Base-by-base conservation (phyloP, 2,888 invertebrate genomes). In the Xestoiulus laeticollis region DNA sequence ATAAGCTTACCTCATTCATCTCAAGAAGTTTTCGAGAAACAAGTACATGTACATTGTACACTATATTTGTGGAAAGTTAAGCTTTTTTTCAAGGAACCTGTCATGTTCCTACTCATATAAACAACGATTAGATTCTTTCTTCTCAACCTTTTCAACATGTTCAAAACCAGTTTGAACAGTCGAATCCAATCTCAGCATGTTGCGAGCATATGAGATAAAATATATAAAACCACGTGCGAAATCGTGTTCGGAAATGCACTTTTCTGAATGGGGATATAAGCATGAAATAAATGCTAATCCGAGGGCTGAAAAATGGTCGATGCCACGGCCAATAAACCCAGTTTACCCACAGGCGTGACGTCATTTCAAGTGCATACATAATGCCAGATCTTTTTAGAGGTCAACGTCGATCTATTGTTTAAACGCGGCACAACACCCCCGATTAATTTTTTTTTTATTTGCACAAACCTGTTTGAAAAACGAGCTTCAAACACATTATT, bases 371-470 rank as follows among this genome's bases (percentile, higher is more conserved):
- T 26, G 68, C 22, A 68, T 68, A 26, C 68, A 68, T 68, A 68
- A 68, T 68, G 68, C 1, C 2, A 26, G 26, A 3, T 26, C 68
- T 68, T 12, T 26, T 68, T 68, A 68, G 68, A 68, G 68, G 68
- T 68, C 68, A 68, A 68, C 68, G 68, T 68, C 68, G 12, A 68
- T 68, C 26, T 26, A 68, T 68, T 68, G 68, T 68, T 68, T 68
- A 68, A 59, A 59, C 59, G 59, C n/a, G 59, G 59, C 59, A 68
- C 68, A 68, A 68, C 68, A 68, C 68, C 68, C 59, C 68, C 68
- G 68, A 68, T 68, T 68, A 68, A 68, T 68, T 68, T 26, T 38
- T 38, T 38, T 48, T 68, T 26, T 68, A 68, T 68, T 12, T 26
- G 68, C 26, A 12, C 26, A 68, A 68, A 68, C 68, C 68, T 68